Conservation (phyloP, 2,888 invertebrate species). For the Metalampra italica region DNA sequence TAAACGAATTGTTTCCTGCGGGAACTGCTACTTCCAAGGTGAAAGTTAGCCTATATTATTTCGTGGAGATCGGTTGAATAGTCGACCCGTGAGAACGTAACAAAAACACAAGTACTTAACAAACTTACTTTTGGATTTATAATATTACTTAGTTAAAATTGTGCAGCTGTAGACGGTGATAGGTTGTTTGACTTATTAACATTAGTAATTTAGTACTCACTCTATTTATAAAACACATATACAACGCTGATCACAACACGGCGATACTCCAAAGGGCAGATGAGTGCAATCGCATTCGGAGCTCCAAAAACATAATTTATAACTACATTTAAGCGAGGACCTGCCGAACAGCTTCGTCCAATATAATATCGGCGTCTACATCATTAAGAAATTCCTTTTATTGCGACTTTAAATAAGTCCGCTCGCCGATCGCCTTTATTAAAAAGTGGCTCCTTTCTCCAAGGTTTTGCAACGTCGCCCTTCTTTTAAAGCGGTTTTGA, state of each 20-base stretch:
- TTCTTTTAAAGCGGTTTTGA: slow-evolving; percentile 55
- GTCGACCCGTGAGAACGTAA: too few species aligned
- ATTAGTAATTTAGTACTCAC: too few species aligned
- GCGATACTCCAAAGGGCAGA: not conserved
- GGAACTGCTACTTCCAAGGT: too few species aligned
- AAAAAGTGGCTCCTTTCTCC: slow-evolving; percentile 71
- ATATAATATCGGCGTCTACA: slow-evolving; percentile 72
- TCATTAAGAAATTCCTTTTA: slow-evolving; percentile 78
- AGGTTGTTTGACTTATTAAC: too few species aligned
- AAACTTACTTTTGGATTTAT: too few species aligned
- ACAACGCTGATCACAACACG: not conserved
- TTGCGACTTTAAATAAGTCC: slow-evolving; percentile 74
- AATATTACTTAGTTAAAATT: too few species aligned
- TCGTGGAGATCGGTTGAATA: too few species aligned
- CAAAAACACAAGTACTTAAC: too few species aligned
- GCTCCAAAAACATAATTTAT: slow-evolving; percentile 69
- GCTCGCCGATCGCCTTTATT: slow-evolving; percentile 61
- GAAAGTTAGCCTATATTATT: too few species aligned
- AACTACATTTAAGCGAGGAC: slow-evolving; percentile 65
- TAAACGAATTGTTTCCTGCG: too few species aligned
- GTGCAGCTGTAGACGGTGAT: too few species aligned
- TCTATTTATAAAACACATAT: too few species aligned
- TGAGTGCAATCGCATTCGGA: slow-evolving; percentile 5
- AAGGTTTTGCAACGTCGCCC: slow-evolving; percentile 65
- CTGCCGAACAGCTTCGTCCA: slow-evolving; percentile 51